Base-by-base conservation (phyloP, 2,113 vertebrate genomes). In the Peromyscus californicus region DNA sequence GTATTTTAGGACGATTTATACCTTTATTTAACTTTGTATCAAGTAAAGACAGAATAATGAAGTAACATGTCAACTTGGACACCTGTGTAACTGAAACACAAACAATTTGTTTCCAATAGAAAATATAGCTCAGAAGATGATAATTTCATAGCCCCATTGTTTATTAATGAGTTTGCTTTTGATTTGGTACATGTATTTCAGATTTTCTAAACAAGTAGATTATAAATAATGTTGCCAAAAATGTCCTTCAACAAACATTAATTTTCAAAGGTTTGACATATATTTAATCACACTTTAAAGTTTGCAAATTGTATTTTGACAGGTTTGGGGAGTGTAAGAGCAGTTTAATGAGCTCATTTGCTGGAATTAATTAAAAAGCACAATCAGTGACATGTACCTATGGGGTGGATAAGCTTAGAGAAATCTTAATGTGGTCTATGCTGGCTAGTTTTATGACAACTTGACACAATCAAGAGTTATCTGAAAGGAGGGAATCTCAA, bases 241-340 rank as follows among this genome's bases (percentile, higher is more conserved):
- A 88, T 84, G 29, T 91, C 12, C 5, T 91, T 90, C 63, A 24
- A 61, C 4, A 89, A 31, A 21, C 11, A 63, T 67, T 85, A 91
- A 54, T 65, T 75, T 92, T 12, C 1, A 51, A 90, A 91, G 69
- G 3, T 51, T 82, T 72, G 70, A 39, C 48, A 67, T 88, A 88
- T 19, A 59, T 42, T 94, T 94, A 85, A 90, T 89, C 36, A 65
- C 5, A 63, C 69, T 87, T 97, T 85, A 33, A 93, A 86, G 17
- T n/a, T 59, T 86, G 3, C n/a, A 75, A 42, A 48, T 76, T 89
- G 1, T 45, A 59, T n/a, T 94, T 86, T 80, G 76, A 83, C 21
- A 88, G 59, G 63, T 87, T 92, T 82, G 51, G 13, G 79, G 42
- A 83, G 57, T 0, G 36, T 15, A 48, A 2, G 6, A n/a, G 45